Conservation (phyloP, 2,888 invertebrate genomes). For the Athetis lepigone region DNA sequence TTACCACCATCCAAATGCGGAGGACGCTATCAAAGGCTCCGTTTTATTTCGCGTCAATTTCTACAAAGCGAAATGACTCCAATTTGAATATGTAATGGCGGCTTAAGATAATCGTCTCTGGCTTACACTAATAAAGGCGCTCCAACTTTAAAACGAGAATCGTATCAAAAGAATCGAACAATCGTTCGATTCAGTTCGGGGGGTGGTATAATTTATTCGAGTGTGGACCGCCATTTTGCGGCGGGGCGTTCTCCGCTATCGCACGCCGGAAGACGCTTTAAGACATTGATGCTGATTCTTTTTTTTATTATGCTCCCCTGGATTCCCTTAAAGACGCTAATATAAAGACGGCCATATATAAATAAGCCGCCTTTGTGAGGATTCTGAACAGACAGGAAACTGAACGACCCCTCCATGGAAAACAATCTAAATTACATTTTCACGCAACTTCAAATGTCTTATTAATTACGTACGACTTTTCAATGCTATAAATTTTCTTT, state of each 20-base stretch:
- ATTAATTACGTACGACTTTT: constrained; percentile 90
- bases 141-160: constrained; percentile 85
- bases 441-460: constrained; percentile 91
- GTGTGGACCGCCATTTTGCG: constrained; percentile 90
- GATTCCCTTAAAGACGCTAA: constrained; percentile 89
- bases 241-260: constrained; percentile 84
- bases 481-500: constrained; percentile 91
- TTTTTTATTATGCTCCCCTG: constrained; percentile 89
- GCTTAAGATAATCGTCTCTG: constrained; percentile 90
- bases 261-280: constrained; percentile 87
- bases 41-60: constrained; percentile 90
- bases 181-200: constrained; percentile 86
- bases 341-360: constrained; percentile 89
- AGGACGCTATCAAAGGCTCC: constrained; percentile 84
- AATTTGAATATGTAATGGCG: constrained; percentile 91
- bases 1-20: constrained; percentile 78
- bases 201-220: constrained; percentile 90
- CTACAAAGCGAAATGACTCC: constrained; percentile 89
- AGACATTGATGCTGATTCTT: constrained; percentile 91
- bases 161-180: constrained; percentile 90
- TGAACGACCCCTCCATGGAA: constrained; percentile 83
- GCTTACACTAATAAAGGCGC: constrained; percentile 90
- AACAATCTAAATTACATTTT: constrained; percentile 91
- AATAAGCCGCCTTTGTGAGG: constrained; percentile 88
- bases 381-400: constrained; percentile 82